Percentiles rank a stretch among this genome's conserved stretches.
These are phyloP conservation scores for Craseonycteris thonglongyai DNA, from an alignment of 2,113 vertebrate genomes.

Conservation along the genomic window DNA sequence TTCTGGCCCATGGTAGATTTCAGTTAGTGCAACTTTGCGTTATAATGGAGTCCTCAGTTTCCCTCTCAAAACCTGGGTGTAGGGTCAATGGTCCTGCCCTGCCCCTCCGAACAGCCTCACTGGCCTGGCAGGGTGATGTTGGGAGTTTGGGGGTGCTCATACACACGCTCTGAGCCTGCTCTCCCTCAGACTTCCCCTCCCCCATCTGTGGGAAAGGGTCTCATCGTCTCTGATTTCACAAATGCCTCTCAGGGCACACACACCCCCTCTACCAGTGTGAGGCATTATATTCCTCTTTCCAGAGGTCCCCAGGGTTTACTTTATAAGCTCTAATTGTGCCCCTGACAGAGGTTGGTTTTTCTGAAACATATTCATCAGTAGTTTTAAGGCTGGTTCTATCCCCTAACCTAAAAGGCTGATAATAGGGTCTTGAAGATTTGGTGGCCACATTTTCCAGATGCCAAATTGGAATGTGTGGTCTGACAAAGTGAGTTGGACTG, in stretches of 20 bases:
- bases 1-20: neutral
- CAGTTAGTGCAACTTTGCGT: neutral
- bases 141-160: too few relatives aligned
- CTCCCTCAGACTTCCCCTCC: neutral
- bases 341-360: neutral
- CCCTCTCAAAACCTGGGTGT: neutral
- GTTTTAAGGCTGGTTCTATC: neutral
- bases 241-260: neutral
- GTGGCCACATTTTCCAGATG: neutral
- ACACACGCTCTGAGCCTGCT: accelerated
- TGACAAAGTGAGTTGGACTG: slow-evolving; percentile 61
- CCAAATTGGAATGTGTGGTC: neutral
- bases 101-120: neutral
- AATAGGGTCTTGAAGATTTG: slow-evolving; percentile 27
- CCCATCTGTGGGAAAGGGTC: too few relatives aligned
- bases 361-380: neutral
- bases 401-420: neutral
- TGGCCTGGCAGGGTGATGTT: neutral
- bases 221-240: neutral
- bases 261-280: neutral
- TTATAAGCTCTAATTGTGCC: neutral
- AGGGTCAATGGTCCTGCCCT: neutral
- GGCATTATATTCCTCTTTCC: neutral
- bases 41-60: neutral
- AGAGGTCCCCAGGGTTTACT: neutral